phyloP scores from a whole-genome alignment of 2,797 vertebrate species.

The Onychomys leucogaster region DNA sequence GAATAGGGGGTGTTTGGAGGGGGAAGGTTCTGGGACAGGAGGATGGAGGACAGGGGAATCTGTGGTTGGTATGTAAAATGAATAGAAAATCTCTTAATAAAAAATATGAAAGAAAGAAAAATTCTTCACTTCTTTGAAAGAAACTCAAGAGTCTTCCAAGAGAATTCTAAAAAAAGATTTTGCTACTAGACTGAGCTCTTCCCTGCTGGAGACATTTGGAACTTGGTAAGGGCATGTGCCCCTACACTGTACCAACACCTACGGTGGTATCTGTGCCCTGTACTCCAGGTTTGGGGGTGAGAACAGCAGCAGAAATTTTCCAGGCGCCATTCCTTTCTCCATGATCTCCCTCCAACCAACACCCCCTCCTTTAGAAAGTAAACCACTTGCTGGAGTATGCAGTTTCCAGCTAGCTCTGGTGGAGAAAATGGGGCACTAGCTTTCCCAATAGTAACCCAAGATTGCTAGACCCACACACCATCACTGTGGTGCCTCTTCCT shows the following conservation, averaged over 20 bases:
- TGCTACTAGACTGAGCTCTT: neutral
- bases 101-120: neutral
- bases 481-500: conserved; percentile 66
- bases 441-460: conserved; percentile 25
- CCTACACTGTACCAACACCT: neutral
- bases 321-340: neutral
- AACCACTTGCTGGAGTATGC: conserved; percentile 37
- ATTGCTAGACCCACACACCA: neutral
- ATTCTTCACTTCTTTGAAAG: neutral
- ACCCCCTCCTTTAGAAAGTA: neutral
- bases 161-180: neutral
- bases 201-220: neutral
- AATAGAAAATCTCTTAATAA: no score
- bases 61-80: no score
- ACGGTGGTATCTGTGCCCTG: neutral
- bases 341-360: neutral
- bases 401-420: neutral
- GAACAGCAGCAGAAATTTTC: neutral
- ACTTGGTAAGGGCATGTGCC: neutral
- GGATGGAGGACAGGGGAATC: no score
- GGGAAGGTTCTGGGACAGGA: no score
- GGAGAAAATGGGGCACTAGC: conserved; percentile 22
- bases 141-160: neutral
- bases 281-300: no score
- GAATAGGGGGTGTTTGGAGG: no score